phyloP scores from a whole-genome alignment of 2,113 vertebrate genomes.

The Aplodontia rufa region DNA sequence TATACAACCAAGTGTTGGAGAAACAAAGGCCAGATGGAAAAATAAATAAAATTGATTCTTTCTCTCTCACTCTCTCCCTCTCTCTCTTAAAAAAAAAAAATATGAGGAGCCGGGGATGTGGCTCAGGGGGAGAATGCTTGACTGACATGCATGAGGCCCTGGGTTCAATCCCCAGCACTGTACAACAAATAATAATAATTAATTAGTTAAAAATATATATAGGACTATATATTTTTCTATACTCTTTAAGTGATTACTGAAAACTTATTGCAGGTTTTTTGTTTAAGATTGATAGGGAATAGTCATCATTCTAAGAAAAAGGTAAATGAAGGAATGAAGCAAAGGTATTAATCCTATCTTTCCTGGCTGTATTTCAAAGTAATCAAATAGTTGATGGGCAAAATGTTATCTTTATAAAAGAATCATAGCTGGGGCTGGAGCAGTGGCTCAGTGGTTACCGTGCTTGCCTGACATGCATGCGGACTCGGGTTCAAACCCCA shows the following conservation, averaged over 20 bases:
- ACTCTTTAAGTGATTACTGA: background rate
- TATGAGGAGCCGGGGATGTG: background rate
- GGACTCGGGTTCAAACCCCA: no score
- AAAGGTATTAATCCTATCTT: background rate
- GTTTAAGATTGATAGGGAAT: background rate
- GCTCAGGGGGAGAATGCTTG: background rate
- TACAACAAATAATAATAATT: background rate
- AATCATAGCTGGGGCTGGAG: no score
- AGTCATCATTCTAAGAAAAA: conserved; percentile 17
- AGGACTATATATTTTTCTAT: background rate
- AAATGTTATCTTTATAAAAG: conserved; percentile 24
- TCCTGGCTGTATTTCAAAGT: background rate
- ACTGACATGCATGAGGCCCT: background rate
- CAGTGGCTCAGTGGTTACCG: no score
- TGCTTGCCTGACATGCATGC: no score
- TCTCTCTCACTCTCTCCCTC: no score
- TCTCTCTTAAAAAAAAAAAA: no score
- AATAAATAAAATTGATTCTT: no score
- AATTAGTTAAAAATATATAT: background rate
- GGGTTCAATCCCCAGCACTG: background rate
- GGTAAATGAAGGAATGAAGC: background rate
- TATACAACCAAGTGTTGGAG: no score
- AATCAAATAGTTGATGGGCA: background rate
- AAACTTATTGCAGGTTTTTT: background rate
- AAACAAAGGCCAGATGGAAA: no score